Conservation (phyloP, 1,140 invertebrate genomes). For the Calephelis virginiensis region DNA sequence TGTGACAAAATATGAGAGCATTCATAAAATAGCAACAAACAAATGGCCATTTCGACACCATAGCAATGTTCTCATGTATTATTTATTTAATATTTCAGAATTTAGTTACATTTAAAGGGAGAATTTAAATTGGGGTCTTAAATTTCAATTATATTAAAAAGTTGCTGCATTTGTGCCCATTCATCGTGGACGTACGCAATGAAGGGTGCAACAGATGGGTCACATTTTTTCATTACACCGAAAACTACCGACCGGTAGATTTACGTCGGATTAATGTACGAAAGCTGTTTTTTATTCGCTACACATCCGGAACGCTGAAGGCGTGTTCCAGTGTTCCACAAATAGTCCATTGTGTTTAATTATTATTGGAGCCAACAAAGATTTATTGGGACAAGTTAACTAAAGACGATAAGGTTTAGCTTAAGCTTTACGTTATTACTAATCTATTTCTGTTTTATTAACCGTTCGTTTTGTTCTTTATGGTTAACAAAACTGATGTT, state of each 20-base stretch:
- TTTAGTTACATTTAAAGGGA: constrained; percentile 37
- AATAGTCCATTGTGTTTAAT: constrained; percentile 56
- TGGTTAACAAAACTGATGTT: neutral
- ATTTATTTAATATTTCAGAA: constrained; percentile 27
- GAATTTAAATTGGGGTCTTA: constrained; percentile 62
- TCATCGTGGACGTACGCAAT: constrained; percentile 55
- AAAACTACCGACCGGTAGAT: constrained; percentile 66
- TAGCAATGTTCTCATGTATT: constrained; percentile 20
- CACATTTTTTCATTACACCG: constrained; percentile 73
- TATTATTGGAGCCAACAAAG: constrained; percentile 15
- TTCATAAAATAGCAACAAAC: constrained; percentile 3
- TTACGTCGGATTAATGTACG: constrained; percentile 72
- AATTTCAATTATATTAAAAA: constrained; percentile 77
- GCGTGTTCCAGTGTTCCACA: constrained; percentile 52
- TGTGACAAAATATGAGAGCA: constrained; percentile 1
- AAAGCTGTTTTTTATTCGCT: constrained; percentile 59
- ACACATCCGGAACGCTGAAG: constrained; percentile 62
- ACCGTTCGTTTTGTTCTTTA: neutral
- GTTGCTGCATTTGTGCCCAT: constrained; percentile 61
- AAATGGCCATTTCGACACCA: constrained; percentile 9
- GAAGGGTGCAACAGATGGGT: constrained; percentile 76
- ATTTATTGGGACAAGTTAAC: constrained; percentile 16
- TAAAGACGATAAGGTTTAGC: constrained; percentile 4
- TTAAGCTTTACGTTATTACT: constrained; percentile 9
- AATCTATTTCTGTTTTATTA: constrained; percentile 10